Base-by-base conservation (phyloP, 1,140 invertebrate species). In the Brachionus plicatilis region DNA sequence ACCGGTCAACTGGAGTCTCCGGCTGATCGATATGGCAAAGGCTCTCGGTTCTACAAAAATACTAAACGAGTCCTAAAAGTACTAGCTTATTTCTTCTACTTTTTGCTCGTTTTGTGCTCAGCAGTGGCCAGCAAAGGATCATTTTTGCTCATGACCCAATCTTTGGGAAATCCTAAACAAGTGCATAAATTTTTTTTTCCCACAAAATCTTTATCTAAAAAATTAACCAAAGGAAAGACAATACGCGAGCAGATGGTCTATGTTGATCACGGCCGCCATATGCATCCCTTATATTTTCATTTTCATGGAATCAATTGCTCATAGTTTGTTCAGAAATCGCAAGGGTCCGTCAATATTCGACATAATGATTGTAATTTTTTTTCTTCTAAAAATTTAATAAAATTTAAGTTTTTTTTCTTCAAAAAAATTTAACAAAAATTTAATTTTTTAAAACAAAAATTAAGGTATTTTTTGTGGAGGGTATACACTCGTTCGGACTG, bases 401-500 rank as follows among this genome's bases (percentile, higher is more conserved):
- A 29, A 2, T 56, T 56, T 27, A 41, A 1, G 11, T 27, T 37
- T 17, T 50, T 37, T 6, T 37, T 37, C 6, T 37, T 37, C 33
- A 37, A 6, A 37, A 37, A 37, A 37, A 6, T 37, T 37, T 29
- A 29, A 29, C 3, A 29, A 29, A 29, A 37, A 37, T 37, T 37
- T 37, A 7, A 29, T 29, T 37, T 37, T 37, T 7, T 37, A 37
- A 33, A 37, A 37, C 6, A 7, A 37, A 37, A 37, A 7, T 37
- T 37, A 68, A 88, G 88, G 86, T 87, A 65, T 83, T 88, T 14
- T 70, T 87, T n/a, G 85, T 88, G 3, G 88, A 89, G 83, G 87
- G 86, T 2, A 84, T 89, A 6, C 87, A 88, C 47, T 85, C 88
- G 1, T 83, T 87, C n/a, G 88, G 88, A 24, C 84, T 89, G 20